A percentile compares a stretch with the other conserved stretches of the same genome.
Conservation (phyloP, 2,797 vertebrate species). For the Takifugu ocellatus region DNA sequence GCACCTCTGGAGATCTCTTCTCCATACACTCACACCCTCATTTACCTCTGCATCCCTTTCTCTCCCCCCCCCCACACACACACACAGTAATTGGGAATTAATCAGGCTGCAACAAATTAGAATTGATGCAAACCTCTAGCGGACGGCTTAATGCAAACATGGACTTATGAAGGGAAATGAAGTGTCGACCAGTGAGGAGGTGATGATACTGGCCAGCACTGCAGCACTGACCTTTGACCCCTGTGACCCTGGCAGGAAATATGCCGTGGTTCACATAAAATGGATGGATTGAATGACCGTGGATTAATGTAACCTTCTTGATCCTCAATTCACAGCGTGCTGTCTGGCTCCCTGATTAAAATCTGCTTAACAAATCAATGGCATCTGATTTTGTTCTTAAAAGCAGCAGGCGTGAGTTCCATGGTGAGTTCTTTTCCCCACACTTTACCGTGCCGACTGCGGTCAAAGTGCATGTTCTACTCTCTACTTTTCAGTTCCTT, state of each 20-base stretch:
- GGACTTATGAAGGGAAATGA: slow-evolving; percentile 59
- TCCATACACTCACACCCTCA: neutral
- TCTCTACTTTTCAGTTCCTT: slow-evolving; percentile 43
- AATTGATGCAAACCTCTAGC: slow-evolving; percentile 62
- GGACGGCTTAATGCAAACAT: slow-evolving; percentile 49
- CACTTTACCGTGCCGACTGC: slow-evolving; percentile 51
- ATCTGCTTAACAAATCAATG: too few relatives aligned
- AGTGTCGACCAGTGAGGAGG: slow-evolving; percentile 40
- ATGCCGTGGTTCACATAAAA: too few relatives aligned
- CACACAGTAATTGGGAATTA: slow-evolving; percentile 57
- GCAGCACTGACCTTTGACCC: too few relatives aligned
- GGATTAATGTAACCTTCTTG: too few relatives aligned
- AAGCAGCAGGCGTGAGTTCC: neutral
- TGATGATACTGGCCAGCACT: slow-evolving; percentile 8
- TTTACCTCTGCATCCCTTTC: slow-evolving; percentile 7
- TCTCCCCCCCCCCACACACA: slow-evolving; percentile 11
- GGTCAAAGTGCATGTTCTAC: slow-evolving; percentile 47
- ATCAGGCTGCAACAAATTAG: slow-evolving; percentile 67
- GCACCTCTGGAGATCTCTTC: neutral
- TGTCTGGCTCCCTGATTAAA: too few relatives aligned
- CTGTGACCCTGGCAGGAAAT: too few relatives aligned
- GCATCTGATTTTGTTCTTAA: too few relatives aligned
- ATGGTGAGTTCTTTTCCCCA: slow-evolving; percentile 9
- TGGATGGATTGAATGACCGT: too few relatives aligned
- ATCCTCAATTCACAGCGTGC: too few relatives aligned